Percentiles rank a stretch among this genome's conserved stretches.
Evolutionary conservation across 2,113 vertebrate species (phyloP).

Genomic region (Corythornis cristatus): DNA sequence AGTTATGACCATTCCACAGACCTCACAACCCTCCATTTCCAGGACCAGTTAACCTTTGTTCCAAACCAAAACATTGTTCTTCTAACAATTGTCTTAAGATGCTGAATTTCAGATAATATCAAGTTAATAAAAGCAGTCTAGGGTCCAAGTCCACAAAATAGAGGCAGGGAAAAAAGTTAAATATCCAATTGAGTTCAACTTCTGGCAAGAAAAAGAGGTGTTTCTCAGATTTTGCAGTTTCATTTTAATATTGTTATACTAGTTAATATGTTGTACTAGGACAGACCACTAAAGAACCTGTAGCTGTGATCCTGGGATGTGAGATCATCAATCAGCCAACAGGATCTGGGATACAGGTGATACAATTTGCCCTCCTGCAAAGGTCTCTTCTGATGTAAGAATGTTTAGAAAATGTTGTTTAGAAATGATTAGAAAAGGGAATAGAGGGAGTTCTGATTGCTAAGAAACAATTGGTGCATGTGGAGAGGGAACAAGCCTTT

Average conservation of each 20-base stretch:
- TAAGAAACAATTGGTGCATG: background rate
- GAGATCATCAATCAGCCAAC: background rate
- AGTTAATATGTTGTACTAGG: accelerated
- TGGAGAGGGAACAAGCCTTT: background rate
- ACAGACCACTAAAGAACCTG: background rate
- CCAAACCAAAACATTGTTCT: background rate
- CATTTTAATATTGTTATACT: background rate
- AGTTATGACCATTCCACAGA: background rate
- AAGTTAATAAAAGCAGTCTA: background rate
- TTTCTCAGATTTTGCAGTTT: background rate
- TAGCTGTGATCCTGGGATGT: background rate
- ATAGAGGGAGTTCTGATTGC: background rate
- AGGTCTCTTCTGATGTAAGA: background rate
- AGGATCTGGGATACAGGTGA: background rate
- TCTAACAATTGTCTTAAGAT: background rate
- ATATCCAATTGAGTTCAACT: background rate
- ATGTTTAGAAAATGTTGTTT: too few relatives aligned
- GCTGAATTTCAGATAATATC: background rate
- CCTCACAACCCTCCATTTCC: background rate
- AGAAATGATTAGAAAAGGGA: background rate
- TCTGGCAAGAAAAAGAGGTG: background rate
- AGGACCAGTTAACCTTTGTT: background rate
- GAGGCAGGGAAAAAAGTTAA: background rate
- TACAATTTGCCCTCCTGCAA: background rate
- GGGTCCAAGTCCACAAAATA: background rate